Base-by-base conservation (phyloP, 2,888 invertebrate genomes). In the Atethmia centrago region DNA sequence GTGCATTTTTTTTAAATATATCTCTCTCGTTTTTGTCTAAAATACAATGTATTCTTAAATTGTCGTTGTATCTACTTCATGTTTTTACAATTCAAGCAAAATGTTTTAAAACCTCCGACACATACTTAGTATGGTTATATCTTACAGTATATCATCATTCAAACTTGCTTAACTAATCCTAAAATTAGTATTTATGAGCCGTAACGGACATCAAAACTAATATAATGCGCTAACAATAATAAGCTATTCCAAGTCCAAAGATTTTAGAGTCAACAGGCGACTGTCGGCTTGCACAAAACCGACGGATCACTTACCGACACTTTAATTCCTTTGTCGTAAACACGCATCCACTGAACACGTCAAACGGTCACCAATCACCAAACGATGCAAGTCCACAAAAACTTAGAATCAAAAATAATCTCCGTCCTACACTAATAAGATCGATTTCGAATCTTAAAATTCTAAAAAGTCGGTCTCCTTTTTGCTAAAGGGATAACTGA, bases 251-350 rank as follows among this genome's bases (percentile, higher is more conserved):
- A 93, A 81, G 56, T 62, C 84, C 84, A 81, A 87, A 90, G 90
- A 92, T 92, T 92, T 89, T 84, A 84, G 81, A 92, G 93, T 92
- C 93, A 93, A 92, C 89, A 90, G 85, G 76, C 84, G 85, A 83
- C 84, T 78, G 90, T 88, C 92, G 92, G 90, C 92, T 95, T 95
- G 95, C 94, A 94, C 94, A 94, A 94, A 92, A 92, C 94, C 92
- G 86, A 91, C 89, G 92, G 92, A 92, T 94, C 94, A 92, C 93
- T 95, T 92, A 93, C 94, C 92, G 90, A 92, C 93, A 92, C 94
- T 94, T 93, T 95, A 94, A 95, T 95, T 92, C 94, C 88, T 93
- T 95, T 95, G 95, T 95, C 93, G 88, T 93, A 93, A 94, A 94
- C 95, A 95, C 94, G 93, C 91, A 93, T 93, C 92, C 88, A 92